Percentiles rank a stretch among this genome's conserved stretches.
Evolutionary conservation across 2,888 invertebrate genomes (phyloP).

Genomic region (Ochropleura leucogaster): DNA sequence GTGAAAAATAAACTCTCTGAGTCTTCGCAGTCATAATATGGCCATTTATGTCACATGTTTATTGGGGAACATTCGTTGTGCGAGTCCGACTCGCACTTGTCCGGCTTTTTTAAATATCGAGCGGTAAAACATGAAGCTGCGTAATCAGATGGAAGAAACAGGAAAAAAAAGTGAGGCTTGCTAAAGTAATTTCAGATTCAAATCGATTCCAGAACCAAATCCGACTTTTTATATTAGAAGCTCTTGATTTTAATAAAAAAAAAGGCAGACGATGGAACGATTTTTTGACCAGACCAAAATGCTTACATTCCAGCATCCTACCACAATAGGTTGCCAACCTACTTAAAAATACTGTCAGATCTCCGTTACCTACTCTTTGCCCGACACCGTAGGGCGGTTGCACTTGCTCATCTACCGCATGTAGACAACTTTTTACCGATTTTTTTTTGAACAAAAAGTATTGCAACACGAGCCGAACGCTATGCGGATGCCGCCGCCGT

Average conservation of each 20-base stretch:
- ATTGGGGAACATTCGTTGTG: too few relatives aligned
- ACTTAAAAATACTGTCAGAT: not conserved
- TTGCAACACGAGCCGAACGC: conserved; percentile 86
- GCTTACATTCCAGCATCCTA: not conserved
- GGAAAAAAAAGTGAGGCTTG: not conserved
- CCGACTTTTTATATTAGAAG: too few relatives aligned
- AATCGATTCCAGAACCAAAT: too few relatives aligned
- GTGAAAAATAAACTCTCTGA: too few relatives aligned
- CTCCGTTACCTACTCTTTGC: conserved; percentile 67
- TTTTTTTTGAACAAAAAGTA: conserved; percentile 79
- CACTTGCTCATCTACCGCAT: conserved; percentile 81
- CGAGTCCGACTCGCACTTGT: too few relatives aligned
- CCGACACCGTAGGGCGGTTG: conserved; percentile 66
- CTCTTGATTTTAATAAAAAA: too few relatives aligned
- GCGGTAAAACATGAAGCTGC: too few relatives aligned
- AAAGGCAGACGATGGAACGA: too few relatives aligned
- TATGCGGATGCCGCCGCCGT: conserved; percentile 84
- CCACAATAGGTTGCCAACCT: not conserved
- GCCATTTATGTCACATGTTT: too few relatives aligned
- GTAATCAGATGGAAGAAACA: too few relatives aligned
- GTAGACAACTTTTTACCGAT: conserved; percentile 81
- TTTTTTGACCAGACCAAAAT: too few relatives aligned
- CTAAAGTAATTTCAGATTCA: not conserved
- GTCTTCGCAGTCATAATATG: too few relatives aligned
- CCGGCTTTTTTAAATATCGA: not conserved